phyloP scores from a whole-genome alignment of 2,888 invertebrate genomes.

The Cephus rjabovi region DNA sequence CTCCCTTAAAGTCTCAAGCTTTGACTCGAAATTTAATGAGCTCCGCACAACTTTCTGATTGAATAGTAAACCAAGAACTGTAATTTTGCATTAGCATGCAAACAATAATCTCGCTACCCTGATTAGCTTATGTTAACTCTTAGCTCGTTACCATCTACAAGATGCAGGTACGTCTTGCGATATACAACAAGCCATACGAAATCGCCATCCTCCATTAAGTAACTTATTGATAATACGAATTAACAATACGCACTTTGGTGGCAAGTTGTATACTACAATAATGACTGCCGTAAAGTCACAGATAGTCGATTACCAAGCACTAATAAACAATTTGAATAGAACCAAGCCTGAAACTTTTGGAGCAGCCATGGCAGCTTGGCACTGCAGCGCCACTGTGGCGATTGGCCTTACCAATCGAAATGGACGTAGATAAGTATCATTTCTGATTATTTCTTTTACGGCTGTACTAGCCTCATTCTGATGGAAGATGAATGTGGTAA shows the following conservation, averaged over 20 bases:
- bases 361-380: neutral
- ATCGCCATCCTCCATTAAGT: neutral
- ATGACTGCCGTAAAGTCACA: neutral
- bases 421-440: neutral
- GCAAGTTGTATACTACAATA: neutral
- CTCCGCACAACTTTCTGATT: conserved; percentile 34
- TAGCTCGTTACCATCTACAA: conserved; percentile 28
- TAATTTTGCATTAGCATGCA: conserved; percentile 34
- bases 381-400: neutral
- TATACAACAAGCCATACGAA: neutral
- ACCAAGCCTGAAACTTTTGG: neutral
- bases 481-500: no score
- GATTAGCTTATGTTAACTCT: conserved; percentile 26
- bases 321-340: neutral
- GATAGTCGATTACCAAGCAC: neutral
- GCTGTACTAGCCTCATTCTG: neutral
- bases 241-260: neutral
- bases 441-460: neutral
- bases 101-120: conserved; percentile 36
- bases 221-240: neutral
- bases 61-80: conserved; percentile 37
- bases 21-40: neutral
- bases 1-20: neutral
- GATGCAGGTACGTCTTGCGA: neutral
- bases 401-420: neutral